Base-by-base conservation (phyloP, 2,797 vertebrate species). In the Lagorchestes hirsutus region DNA sequence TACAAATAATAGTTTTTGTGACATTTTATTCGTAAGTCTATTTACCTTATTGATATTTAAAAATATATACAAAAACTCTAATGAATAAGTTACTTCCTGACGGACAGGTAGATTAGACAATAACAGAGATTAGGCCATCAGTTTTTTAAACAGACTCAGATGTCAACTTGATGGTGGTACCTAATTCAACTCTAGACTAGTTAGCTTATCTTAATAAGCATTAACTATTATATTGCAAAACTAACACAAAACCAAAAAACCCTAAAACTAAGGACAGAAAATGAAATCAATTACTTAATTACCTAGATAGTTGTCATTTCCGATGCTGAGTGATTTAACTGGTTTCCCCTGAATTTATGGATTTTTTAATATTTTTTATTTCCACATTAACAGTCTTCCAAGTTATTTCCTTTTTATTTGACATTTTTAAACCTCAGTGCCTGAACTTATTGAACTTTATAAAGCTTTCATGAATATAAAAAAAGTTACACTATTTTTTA, bases 221-320 rank as follows among this genome's bases (percentile, higher is more conserved):
- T n/a, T 5, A 67, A 95, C 87, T 87, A 82, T 50, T 91, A 58
- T 13, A 31, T 29, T 93, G 92, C 31, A 95, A 94, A 95, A 40
- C 52, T 34, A 95, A 95, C 54, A 57, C 22, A 56, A 56, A 5
- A 55, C 2, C 54, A 55, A 58, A 56, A 22, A 56, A 56, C 3
- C 24, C 31, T 5, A n/a, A 67, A 67, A 5, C 24, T 34, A 74
- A n/a, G 34, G 67, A 40, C 0, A 74, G 6, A 74, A 74, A 74
- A 74, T 74, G 16, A 40, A 22, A 40, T n/a, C 34, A 67, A 67
- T 67, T 67, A 62, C 31, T 62, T 62, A n/a, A 67, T 67, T n/a
- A 67, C 34, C 14, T 67, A 1, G 14, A 18, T n/a, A 31, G 14
- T 22, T 74, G n/a, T 74, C n/a, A 5, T 40, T 74, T 74, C 5